These are phyloP conservation scores for Oryzias celebensis DNA, from an alignment of 2,113 vertebrate genomes.

Conservation along the genomic window DNA sequence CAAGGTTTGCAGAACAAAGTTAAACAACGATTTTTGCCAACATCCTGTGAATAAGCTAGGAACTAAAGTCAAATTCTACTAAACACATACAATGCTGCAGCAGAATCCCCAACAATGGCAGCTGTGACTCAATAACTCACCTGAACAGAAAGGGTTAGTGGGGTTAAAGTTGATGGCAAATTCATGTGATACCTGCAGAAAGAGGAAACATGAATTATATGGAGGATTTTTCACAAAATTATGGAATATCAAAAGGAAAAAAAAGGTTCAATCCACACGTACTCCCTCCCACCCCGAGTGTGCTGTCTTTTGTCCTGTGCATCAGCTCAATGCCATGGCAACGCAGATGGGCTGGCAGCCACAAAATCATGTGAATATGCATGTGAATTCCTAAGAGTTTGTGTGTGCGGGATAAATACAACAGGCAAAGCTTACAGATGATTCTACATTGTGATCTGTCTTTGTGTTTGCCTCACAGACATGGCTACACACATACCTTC, in stretches of 20 bases:
- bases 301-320: slow-evolving; percentile 71
- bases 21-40: too few relatives aligned
- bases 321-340: slow-evolving; percentile 78
- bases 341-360: slow-evolving; percentile 80
- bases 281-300: slow-evolving; percentile 35
- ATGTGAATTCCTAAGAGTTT: slow-evolving; percentile 63
- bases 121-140: slow-evolving; percentile 69
- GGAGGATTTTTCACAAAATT: neutral
- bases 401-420: slow-evolving; percentile 23
- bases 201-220: slow-evolving; percentile 21
- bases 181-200: slow-evolving; percentile 92
- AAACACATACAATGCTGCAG: too few relatives aligned
- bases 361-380: slow-evolving; percentile 76
- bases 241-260: slow-evolving; percentile 27
- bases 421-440: slow-evolving; percentile 14
- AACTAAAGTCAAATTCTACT: too few relatives aligned
- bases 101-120: too few relatives aligned
- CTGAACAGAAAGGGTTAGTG: slow-evolving; percentile 94
- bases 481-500: slow-evolving; percentile 83
- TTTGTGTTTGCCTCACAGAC: neutral
- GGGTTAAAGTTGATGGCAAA: slow-evolving; percentile 99
- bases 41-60: too few relatives aligned
- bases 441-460: neutral
- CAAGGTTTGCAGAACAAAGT: too few relatives aligned
- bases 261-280: slow-evolving; percentile 35